A percentile compares a stretch with the other conserved stretches of the same genome.
phyloP scores from a whole-genome alignment of 2,113 vertebrate genomes.

The Seriola aureovittata region DNA sequence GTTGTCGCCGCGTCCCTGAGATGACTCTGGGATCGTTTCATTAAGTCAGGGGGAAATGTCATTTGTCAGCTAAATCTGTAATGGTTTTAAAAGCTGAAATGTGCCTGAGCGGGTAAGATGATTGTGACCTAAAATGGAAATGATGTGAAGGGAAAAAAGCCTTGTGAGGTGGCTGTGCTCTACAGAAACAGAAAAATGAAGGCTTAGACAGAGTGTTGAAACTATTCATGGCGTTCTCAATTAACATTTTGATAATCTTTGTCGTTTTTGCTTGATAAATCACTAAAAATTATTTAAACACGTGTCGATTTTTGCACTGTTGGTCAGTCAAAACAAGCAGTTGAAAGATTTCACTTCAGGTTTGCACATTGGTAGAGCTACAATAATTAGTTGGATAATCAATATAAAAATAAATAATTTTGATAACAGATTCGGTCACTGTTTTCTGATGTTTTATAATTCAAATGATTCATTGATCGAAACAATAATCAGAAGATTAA shows the following conservation, averaged over 20 bases:
- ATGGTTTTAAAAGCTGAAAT: slow-evolving; percentile 47
- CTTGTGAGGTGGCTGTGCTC: background rate
- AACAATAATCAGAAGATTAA: too few relatives aligned
- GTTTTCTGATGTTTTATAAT: too few relatives aligned
- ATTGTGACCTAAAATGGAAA: slow-evolving; percentile 50
- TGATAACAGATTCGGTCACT: background rate
- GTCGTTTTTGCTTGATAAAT: background rate
- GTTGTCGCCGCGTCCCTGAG: slow-evolving; percentile 34
- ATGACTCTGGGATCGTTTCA: slow-evolving; percentile 55
- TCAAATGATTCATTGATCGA: background rate
- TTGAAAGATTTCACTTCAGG: background rate
- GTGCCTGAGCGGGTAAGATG: slow-evolving; percentile 22
- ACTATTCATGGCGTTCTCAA: background rate
- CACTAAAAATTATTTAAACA: too few relatives aligned
- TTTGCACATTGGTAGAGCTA: background rate
- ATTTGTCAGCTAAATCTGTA: slow-evolving; percentile 56
- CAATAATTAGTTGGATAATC: background rate
- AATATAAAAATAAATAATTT: background rate
- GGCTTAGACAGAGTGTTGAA: background rate
- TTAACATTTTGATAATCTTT: background rate
- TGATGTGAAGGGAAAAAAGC: slow-evolving; percentile 16
- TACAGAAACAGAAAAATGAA: background rate
- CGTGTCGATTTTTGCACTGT: too few relatives aligned
- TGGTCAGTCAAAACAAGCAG: background rate
- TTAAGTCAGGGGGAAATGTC: slow-evolving; percentile 41